Percentiles rank a stretch among this genome's conserved stretches.
These are phyloP conservation scores for Scolopax rusticola DNA, from an alignment of 2,797 vertebrate genomes.

Conservation along the genomic window DNA sequence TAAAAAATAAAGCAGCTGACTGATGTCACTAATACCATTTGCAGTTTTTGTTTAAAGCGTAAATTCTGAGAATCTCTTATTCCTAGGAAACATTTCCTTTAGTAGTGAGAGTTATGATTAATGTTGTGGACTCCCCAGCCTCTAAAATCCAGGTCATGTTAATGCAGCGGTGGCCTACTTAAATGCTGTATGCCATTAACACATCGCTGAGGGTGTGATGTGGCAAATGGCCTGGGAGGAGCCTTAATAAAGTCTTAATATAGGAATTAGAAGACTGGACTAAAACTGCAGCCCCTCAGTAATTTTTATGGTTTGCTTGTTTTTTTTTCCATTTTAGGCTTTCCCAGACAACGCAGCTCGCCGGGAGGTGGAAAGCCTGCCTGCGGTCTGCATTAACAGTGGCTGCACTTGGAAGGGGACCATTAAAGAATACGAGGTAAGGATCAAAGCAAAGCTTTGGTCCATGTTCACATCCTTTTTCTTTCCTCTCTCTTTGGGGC, in stretches of 20 bases:
- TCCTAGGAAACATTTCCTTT: neutral
- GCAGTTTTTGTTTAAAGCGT: neutral
- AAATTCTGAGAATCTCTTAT: neutral
- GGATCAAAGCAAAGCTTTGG: neutral
- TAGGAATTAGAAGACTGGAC: neutral
- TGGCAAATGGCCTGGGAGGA: neutral
- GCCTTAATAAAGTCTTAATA: neutral
- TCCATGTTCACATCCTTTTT: accelerated
- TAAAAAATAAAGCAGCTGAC: neutral
- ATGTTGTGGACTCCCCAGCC: neutral
- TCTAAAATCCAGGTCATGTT: neutral
- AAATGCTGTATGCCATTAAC: neutral
- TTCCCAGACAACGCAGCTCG: conserved; percentile 97
- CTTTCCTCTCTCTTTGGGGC: neutral
- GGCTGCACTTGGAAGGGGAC: conserved; percentile 92
- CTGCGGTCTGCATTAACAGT: conserved; percentile 87
- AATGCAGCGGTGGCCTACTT: neutral
- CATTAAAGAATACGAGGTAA: conserved; percentile 95
- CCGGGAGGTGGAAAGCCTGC: conserved; percentile 93
- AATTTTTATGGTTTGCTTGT: neutral
- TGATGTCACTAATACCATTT: neutral
- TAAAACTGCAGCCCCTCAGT: neutral
- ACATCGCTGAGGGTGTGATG: neutral
- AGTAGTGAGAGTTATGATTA: neutral
- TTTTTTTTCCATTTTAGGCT: conserved; percentile 77